These are phyloP conservation scores for Bujurquina vittata DNA, from an alignment of 2,113 vertebrate species.

Conservation along the genomic window DNA sequence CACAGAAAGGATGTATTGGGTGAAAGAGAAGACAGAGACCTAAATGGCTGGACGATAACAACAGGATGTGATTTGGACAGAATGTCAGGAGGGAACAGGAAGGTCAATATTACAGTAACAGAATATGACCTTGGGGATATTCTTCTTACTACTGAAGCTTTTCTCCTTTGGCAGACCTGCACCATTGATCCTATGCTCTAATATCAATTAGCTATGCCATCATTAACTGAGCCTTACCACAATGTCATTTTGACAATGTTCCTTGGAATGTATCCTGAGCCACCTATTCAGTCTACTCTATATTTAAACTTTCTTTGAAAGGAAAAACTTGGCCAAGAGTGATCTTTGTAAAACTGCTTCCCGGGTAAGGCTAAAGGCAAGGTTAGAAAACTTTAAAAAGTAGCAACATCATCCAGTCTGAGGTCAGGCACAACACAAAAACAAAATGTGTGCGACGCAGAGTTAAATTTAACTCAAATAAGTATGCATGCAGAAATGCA, in stretches of 20 bases:
- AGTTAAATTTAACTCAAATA: constrained; percentile 2
- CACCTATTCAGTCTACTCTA: constrained; percentile 13
- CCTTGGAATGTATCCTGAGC: constrained; percentile 17
- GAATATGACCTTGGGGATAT: constrained; percentile 70
- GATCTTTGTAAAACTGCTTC: constrained; percentile 2
- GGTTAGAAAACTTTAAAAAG: constrained; percentile 5
- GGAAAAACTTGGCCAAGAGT: neutral
- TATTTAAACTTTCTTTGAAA: constrained; percentile 16
- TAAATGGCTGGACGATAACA: constrained; percentile 50
- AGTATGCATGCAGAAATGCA: neutral
- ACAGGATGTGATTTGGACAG: constrained; percentile 69
- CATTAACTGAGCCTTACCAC: constrained; percentile 44
- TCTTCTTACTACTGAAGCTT: constrained; percentile 42
- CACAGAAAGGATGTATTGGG: constrained; percentile 40
- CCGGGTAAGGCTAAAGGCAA: neutral
- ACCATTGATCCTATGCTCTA: constrained; percentile 54
- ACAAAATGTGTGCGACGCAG: neutral
- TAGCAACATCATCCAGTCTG: neutral
- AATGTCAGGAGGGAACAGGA: constrained; percentile 60
- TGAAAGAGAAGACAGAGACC: constrained; percentile 58
- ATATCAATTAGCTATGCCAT: constrained; percentile 65
- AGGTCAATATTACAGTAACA: constrained; percentile 72
- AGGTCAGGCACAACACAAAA: neutral
- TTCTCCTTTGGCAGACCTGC: constrained; percentile 40
- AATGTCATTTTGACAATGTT: constrained; percentile 55